These are phyloP conservation scores for Podiceps cristatus DNA, from an alignment of 2,113 vertebrate species.

Conservation along the genomic window DNA sequence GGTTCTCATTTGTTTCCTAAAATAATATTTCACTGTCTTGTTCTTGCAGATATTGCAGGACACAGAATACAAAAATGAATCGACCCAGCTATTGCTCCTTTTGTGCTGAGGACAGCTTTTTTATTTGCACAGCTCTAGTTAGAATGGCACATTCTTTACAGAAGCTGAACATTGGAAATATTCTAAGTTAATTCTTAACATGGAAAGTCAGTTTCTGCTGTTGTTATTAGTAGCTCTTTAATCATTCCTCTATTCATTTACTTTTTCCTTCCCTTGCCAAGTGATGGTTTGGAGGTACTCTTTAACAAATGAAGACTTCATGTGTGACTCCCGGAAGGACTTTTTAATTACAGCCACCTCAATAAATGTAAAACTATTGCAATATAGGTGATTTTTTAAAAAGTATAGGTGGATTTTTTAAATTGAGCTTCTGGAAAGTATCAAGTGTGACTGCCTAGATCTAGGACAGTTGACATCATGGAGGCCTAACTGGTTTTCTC, in stretches of 20 bases:
- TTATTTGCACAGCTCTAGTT: neutral
- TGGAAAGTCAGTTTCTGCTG: neutral
- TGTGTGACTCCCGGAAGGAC: neutral
- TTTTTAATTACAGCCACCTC: neutral
- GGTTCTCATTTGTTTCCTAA: conserved; percentile 27
- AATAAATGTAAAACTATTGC: neutral
- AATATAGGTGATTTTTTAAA: neutral
- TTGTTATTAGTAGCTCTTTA: neutral
- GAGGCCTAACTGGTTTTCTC: neutral
- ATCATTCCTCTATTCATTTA: neutral
- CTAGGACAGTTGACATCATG: neutral
- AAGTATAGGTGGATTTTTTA: neutral
- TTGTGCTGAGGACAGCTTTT: neutral
- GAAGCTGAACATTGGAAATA: neutral
- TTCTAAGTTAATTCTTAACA: neutral
- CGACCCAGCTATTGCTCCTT: neutral
- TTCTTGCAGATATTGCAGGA: conserved; percentile 27
- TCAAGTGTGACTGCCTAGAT: neutral
- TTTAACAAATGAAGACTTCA: neutral
- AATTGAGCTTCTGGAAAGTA: neutral
- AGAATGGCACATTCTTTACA: neutral
- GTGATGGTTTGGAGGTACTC: neutral
- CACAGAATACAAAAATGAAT: conserved; percentile 14
- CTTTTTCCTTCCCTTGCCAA: fast-evolving
- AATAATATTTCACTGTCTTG: conserved; percentile 37